Base-by-base conservation (phyloP, 2,113 vertebrate genomes). In the Prinia subflava region DNA sequence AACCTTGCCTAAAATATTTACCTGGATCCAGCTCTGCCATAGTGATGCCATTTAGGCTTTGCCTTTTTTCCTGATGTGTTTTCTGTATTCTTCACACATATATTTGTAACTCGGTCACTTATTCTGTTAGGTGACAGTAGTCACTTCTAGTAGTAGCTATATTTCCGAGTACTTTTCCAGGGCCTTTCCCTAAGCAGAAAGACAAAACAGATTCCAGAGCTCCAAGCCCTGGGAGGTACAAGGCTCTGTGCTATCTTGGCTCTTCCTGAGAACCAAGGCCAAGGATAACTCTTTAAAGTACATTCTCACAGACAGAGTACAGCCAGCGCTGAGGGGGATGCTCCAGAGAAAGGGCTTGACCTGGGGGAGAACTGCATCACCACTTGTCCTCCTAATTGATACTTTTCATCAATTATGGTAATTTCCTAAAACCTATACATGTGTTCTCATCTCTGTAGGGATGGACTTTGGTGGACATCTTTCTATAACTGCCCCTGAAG, bases 221-320 rank as follows among this genome's bases (percentile, higher is more conserved):
- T 63, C 23, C 18, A 52, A 63, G 30, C 17, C 18, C 23, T 14
- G 3, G 8, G 6, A 11, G 22, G 17, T 41, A 33, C 7, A 33
- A 77, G 14, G 17, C 10, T 6, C 22, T 3, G 4, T 12, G 13
- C 8, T 16, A 2, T 52, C 46, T 50, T 27, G 23, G 8, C 4
- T n/a, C 10, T n/a, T 63, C 23, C 13, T 3, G 13, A 35, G 13
- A 50, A 4, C 30, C 8, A 25, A 21, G 11, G 37, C 11, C 0
- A 1, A 78, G 59, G 41, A 6, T 22, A 21, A 13, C 7, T 6
- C 46, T 62, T 41, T 0, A 2, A 50, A 10, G 21, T 21, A 6
- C 18, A 27, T 41, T 49, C 13, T 50, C 10, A 50, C 33, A 13
- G 13, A 63, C 4, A 15, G 25, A 50, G 17, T 16, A 33, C 46